Base-by-base conservation (phyloP, 2,797 vertebrate genomes). In the Heliangelus exortis region DNA sequence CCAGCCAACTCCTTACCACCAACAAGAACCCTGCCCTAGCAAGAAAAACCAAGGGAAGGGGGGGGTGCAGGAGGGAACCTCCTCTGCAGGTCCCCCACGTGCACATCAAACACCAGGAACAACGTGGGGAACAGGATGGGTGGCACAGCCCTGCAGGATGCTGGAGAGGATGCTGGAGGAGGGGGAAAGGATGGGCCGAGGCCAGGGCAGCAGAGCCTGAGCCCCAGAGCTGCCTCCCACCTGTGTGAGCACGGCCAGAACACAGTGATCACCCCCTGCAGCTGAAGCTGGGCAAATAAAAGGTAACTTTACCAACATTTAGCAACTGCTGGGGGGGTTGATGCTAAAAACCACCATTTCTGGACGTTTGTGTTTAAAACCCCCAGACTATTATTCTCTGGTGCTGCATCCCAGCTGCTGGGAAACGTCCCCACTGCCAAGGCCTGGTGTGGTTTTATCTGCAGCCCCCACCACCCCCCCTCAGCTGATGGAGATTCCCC, bases 101-200 rank as follows among this genome's bases (percentile, higher is more conserved):
- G 13, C 1, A 39, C 0, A 17, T 7, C 47, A 19, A 59, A 47
- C 31, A 7, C 19, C 6, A 68, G 80, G 18, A 69, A 48, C 5
- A 31, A 50, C 16, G 0, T 0, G 8, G 31, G 29, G 28, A 33
- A 50, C 19, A 17, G 57, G 62, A 48, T 0, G 23, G 26, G 43
- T 1, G 5, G 76, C 21, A 33, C 62, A 48, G 62, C 8, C 15
- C 84, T 19, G 43, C 62, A 34, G 47, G 4, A 19, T 57, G 43
- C 43, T 4, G 13, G 61, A 43, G 15, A 34, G 47, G 4, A 16
- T 57, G 43, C 43, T 4, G 13, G 61, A 43, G 17, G 6, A n/a
- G 29, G n/a, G 29, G 31, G 15, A n/a, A 51, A 61, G 31, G 43
- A 15, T 11, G 29, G 36, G 31, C 4, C 0, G 2, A 66, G 3